Base-by-base conservation (phyloP, 2,888 invertebrate species). In the Volucella inanis region DNA sequence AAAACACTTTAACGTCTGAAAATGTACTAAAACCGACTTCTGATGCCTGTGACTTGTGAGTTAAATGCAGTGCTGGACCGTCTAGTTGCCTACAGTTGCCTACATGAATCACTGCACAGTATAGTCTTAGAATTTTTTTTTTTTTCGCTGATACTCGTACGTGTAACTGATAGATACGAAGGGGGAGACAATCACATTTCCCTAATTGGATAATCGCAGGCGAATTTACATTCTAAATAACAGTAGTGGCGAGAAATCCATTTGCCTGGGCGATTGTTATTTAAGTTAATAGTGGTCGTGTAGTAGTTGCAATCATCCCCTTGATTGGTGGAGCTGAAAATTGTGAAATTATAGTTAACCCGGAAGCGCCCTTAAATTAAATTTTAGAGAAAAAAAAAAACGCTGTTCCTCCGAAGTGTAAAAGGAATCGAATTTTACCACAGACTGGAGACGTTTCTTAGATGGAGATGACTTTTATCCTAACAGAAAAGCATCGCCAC, bases 171-270 rank as follows among this genome's bases (percentile, higher is more conserved):
- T 10, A 9, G 47, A 49, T 22, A n/a, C 50, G 67, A 52, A 59
- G 43, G 71, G 55, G 75, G 65, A 70, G 76, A 43, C 22, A 62
- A 38, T 79, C 49, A 54, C 64, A 75, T 65, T 65, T 62, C 61
- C 18, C 57, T 76, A 80, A 84, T 84, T 84, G 84, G 55, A 84
- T 84, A 84, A 84, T 84, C 79, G 79, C 78, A 65, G 75, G 84
- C 84, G 71, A 79, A 79, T 80, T 79, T 54, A 49, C 18, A 22
- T 22, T 3, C 67, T 74, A 49, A 50, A 49, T 55, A 38, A 57
- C 62, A 15, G 6, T 14, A 49, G n/a, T 8, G 12, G 45, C 18
- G 22, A 54, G 55, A 41, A 43, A n/a, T 38, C 41, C 52, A 12
- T 22, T 11, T 12, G 14, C n/a, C 41, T 39, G 6, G 31, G 31